Percentiles rank a stretch among this genome's conserved stretches.
phyloP scores from a whole-genome alignment of 1,140 invertebrate genomes.

The Diachasma alloeum region DNA sequence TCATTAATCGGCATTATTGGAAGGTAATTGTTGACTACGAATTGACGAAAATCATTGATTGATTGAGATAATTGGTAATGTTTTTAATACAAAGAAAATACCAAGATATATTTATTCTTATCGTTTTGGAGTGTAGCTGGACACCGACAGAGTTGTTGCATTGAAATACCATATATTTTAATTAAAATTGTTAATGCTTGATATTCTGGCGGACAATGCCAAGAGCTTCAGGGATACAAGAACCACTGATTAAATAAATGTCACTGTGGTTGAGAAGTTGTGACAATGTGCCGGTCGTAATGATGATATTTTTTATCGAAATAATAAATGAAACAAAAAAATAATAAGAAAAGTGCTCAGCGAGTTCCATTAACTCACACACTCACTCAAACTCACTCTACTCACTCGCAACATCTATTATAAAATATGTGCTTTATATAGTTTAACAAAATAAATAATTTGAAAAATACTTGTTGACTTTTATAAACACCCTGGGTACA shows the following conservation, averaged over 20 bases:
- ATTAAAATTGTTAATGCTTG: slow-evolving; percentile 2
- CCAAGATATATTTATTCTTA: not conserved
- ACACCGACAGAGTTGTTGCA: not conserved
- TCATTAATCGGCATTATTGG: slow-evolving; percentile 12
- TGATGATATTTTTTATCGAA: slow-evolving; percentile 53
- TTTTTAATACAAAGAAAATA: not conserved
- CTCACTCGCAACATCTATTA: slow-evolving; percentile 49
- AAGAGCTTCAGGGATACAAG: not conserved
- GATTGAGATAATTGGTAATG: not conserved
- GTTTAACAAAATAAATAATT: slow-evolving; percentile 57
- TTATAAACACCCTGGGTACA: not conserved
- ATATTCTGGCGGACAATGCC: not conserved
- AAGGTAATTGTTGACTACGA: not conserved
- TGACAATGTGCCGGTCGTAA: slow-evolving; percentile 27
- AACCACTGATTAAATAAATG: not conserved
- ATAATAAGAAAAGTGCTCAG: slow-evolving; percentile 47
- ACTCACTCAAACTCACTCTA: slow-evolving; percentile 38
- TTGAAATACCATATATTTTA: slow-evolving; percentile 1
- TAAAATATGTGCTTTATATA: slow-evolving; percentile 56
- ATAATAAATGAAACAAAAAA: slow-evolving; percentile 23
- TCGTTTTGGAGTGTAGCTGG: not conserved
- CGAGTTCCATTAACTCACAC: slow-evolving; percentile 41
- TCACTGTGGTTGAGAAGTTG: not conserved
- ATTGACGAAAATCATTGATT: not conserved
- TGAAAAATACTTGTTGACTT: slow-evolving; percentile 34